Conservation (phyloP, 2,113 vertebrate genomes). For the Burhinus oedicnemus region DNA sequence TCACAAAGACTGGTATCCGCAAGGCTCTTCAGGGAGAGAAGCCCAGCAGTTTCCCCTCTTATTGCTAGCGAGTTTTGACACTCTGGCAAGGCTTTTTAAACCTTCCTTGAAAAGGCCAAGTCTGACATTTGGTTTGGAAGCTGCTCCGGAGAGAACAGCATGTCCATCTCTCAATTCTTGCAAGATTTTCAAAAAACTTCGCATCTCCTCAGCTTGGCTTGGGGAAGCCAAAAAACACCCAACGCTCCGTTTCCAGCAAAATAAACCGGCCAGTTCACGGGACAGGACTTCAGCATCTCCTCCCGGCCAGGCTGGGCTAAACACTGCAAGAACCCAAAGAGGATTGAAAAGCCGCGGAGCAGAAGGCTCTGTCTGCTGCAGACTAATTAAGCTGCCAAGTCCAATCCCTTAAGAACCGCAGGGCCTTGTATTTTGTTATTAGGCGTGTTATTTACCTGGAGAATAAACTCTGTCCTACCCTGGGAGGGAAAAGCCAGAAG, state of each 20-base stretch:
- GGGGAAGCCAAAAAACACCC: not conserved
- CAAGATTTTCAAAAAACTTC: too few relatives aligned
- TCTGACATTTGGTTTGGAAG: not conserved
- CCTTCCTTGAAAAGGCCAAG: not conserved
- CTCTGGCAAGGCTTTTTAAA: not conserved
- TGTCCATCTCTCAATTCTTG: not conserved
- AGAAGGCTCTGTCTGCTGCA: not conserved
- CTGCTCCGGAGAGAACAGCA: not conserved
- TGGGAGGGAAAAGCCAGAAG: too few relatives aligned
- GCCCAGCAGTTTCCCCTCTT: not conserved
- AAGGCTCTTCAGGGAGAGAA: not conserved
- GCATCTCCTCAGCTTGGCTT: not conserved
- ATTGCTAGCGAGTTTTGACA: not conserved
- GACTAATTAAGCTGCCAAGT: not conserved
- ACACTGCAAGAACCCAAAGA: too few relatives aligned
- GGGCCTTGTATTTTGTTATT: too few relatives aligned
- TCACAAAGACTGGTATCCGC: not conserved
- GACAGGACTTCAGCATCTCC: not conserved
- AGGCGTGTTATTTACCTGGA: not conserved
- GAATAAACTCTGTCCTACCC: rapidly evolving
- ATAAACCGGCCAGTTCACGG: too few relatives aligned
- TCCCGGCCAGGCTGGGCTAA: not conserved
- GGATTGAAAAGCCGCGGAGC: not conserved
- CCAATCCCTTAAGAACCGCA: not conserved
- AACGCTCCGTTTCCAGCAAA: not conserved